These are phyloP conservation scores for Sebastes umbrosus DNA, from an alignment of 2,797 vertebrate species.

Conservation along the genomic window DNA sequence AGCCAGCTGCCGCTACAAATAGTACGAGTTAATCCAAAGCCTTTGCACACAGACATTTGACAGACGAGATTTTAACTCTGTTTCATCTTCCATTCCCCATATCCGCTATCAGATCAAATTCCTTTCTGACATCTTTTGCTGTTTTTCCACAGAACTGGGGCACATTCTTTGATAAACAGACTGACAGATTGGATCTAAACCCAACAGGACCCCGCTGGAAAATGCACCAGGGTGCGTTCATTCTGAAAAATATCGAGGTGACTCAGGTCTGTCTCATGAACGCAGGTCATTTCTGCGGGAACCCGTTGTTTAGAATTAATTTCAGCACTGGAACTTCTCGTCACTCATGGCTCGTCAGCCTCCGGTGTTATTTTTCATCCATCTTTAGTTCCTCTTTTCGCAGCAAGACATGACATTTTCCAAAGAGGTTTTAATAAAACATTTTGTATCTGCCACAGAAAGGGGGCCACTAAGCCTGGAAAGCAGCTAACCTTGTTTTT, in stretches of 20 bases:
- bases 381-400: slow-evolving; percentile 29
- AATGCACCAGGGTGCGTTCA: slow-evolving; percentile 9
- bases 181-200: slow-evolving; percentile 55
- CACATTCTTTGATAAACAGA: slow-evolving; percentile 47
- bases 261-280: slow-evolving; percentile 29
- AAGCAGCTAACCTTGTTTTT: slow-evolving; percentile 67
- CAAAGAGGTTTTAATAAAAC: slow-evolving; percentile 68
- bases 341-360: slow-evolving; percentile 32
- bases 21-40: slow-evolving; percentile 26
- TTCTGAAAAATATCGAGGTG: slow-evolving; percentile 36
- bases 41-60: slow-evolving; percentile 29
- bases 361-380: slow-evolving; percentile 35
- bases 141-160: slow-evolving; percentile 39
- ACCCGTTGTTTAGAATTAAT: slow-evolving; percentile 42
- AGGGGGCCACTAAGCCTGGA: slow-evolving; percentile 33
- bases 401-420: slow-evolving; percentile 53
- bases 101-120: slow-evolving; percentile 40
- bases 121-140: slow-evolving; percentile 39
- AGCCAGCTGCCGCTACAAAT: slow-evolving; percentile 19
- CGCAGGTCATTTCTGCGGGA: slow-evolving; percentile 40
- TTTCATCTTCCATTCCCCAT: slow-evolving; percentile 46
- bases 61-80: slow-evolving; percentile 44
- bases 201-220: slow-evolving; percentile 31
- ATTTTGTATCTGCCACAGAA: slow-evolving; percentile 55
- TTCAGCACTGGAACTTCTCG: slow-evolving; percentile 8